These are phyloP conservation scores for Coptodon bakossiorum DNA, from an alignment of 2,113 vertebrate genomes.

Conservation along the genomic window DNA sequence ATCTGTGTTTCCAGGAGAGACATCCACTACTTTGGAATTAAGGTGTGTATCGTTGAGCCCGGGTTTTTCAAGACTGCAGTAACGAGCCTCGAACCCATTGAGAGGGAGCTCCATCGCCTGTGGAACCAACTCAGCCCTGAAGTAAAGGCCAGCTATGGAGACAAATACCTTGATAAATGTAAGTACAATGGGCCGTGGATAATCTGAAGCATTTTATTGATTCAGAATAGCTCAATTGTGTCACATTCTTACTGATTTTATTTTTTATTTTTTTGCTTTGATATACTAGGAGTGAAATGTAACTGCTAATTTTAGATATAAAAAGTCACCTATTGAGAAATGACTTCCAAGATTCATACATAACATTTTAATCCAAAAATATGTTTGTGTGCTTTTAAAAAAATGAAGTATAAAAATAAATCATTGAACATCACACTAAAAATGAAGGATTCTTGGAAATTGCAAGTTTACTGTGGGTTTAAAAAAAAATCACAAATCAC, in stretches of 20 bases:
- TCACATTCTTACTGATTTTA: neutral
- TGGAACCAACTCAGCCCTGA: slow-evolving; percentile 81
- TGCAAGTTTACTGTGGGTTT: neutral
- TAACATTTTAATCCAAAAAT: neutral
- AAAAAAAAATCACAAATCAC: neutral
- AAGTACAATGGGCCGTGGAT: slow-evolving; percentile 25
- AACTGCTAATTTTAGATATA: neutral
- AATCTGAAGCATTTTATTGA: neutral
- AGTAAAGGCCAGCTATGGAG: slow-evolving; percentile 80
- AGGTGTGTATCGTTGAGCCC: slow-evolving; percentile 87
- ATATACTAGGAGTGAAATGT: neutral
- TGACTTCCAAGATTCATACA: neutral
- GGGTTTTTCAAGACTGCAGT: slow-evolving; percentile 87
- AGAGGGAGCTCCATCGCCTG: slow-evolving; percentile 74
- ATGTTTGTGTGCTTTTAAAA: neutral
- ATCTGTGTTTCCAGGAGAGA: slow-evolving; percentile 75
- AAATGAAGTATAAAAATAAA: neutral
- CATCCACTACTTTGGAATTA: slow-evolving; percentile 81
- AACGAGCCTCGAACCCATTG: slow-evolving; percentile 76
- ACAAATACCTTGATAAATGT: slow-evolving; percentile 84
- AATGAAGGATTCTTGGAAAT: neutral
- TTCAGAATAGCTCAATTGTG: neutral
- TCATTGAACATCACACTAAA: neutral
- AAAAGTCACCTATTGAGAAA: neutral
- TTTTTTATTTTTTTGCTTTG: neutral